Conservation (phyloP, 2,888 invertebrate genomes). For the Tetragonisca angustula region DNA sequence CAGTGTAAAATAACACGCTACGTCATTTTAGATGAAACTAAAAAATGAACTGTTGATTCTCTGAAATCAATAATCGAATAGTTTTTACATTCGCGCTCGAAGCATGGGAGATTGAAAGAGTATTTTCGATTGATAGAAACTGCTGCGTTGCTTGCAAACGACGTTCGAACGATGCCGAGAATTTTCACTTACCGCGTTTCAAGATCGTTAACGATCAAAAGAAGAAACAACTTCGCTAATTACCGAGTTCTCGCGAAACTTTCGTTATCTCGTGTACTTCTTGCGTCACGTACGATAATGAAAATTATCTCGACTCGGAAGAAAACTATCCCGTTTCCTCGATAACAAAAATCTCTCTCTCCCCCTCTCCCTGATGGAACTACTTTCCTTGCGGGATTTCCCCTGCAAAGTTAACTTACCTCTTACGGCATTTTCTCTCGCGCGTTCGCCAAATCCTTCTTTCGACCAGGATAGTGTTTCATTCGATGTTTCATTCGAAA, state of each 20-base stretch:
- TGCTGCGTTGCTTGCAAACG: not conserved
- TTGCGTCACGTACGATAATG: slow-evolving; percentile 5
- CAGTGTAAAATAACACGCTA: not conserved
- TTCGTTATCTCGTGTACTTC: not conserved
- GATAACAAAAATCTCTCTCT: slow-evolving; percentile 6
- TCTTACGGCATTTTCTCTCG: slow-evolving; percentile 14
- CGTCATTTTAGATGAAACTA: not conserved
- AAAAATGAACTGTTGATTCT: not conserved
- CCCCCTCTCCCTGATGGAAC: slow-evolving; percentile 1
- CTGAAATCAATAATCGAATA: not conserved
- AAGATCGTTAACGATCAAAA: too few relatives aligned
- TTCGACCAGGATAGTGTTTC: not conserved
- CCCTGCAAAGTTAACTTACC: slow-evolving; percentile 19
- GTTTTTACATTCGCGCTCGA: not conserved
- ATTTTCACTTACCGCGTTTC: not conserved
- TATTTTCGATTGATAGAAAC: not conserved
- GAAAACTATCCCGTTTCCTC: slow-evolving; percentile 9
- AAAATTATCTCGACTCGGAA: slow-evolving; percentile 31
- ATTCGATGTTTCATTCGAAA: slow-evolving; percentile 7
- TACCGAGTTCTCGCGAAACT: slow-evolving; percentile 9
- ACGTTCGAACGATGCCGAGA: not conserved
- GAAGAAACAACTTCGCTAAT: not conserved
- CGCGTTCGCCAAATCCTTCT: not conserved
- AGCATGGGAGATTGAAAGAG: not conserved
- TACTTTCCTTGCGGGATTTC: slow-evolving; percentile 6